These are phyloP conservation scores for Alethe diademata DNA, from an alignment of 2,113 vertebrate species.

Conservation along the genomic window DNA sequence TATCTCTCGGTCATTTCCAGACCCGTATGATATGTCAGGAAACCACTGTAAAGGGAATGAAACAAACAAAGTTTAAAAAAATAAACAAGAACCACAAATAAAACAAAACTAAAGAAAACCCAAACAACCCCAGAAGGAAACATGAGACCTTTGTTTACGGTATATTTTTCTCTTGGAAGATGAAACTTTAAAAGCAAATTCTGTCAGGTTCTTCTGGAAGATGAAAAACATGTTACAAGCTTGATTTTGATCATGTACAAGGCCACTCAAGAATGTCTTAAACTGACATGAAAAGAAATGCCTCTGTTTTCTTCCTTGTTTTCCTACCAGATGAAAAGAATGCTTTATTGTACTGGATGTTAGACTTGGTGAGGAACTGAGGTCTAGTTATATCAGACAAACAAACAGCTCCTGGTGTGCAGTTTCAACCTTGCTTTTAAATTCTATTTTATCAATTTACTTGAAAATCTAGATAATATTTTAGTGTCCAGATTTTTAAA, in stretches of 20 bases:
- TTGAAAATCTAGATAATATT: background rate
- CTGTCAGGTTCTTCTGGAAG: conserved; percentile 9
- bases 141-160: background rate
- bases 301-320: conserved; percentile 12
- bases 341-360: background rate
- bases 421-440: background rate
- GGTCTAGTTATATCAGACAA: background rate
- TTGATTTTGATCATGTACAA: conserved; percentile 51
- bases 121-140: background rate
- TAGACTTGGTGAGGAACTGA: background rate
- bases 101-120: background rate
- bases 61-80: background rate
- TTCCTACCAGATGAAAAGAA: conserved; percentile 35
- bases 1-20: background rate
- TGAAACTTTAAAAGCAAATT: background rate
- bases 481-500: background rate
- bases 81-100: background rate
- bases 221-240: conserved; percentile 19
- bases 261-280: conserved; percentile 4
- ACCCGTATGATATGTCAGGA: background rate
- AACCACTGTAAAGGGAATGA: background rate
- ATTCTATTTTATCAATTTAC: background rate
- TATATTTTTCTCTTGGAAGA: background rate
- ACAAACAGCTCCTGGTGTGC: background rate
- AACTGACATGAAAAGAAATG: conserved; percentile 19